These are phyloP conservation scores for Helicorthomorpha holstii DNA, from an alignment of 1,140 invertebrate genomes.

Conservation along the genomic window DNA sequence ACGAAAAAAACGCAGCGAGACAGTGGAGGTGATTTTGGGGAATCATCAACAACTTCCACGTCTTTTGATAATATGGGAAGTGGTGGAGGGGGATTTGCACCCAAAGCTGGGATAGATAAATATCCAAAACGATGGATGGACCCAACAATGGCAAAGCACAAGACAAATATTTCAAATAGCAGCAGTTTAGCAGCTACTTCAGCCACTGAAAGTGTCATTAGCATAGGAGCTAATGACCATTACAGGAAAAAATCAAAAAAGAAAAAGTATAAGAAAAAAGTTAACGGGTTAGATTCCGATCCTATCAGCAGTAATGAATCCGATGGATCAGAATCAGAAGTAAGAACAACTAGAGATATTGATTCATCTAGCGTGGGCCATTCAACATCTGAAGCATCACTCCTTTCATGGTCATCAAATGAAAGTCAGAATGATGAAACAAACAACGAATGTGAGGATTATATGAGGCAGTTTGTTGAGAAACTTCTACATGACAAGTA, in stretches of 20 bases:
- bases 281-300: neutral
- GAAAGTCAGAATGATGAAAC: conserved; percentile 50
- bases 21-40: neutral
- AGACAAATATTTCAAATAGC: neutral
- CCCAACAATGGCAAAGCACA: neutral
- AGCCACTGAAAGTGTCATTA: neutral
- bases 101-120: neutral
- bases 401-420: conserved; percentile 53
- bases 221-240: neutral
- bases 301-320: neutral
- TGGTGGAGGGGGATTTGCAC: neutral
- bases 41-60: neutral
- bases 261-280: neutral
- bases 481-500: conserved; percentile 40
- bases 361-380: conserved; percentile 5
- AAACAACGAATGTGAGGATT: conserved; percentile 37
- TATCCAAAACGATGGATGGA: neutral
- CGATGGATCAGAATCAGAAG: neutral
- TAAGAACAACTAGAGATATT: neutral
- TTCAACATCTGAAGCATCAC: conserved; percentile 44
- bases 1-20: neutral
- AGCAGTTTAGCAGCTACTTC: neutral
- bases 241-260: neutral
- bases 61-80: neutral
- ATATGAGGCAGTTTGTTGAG: conserved; percentile 53